phyloP scores from a whole-genome alignment of 2,888 invertebrate genomes.

The Cepaea hortensis region DNA sequence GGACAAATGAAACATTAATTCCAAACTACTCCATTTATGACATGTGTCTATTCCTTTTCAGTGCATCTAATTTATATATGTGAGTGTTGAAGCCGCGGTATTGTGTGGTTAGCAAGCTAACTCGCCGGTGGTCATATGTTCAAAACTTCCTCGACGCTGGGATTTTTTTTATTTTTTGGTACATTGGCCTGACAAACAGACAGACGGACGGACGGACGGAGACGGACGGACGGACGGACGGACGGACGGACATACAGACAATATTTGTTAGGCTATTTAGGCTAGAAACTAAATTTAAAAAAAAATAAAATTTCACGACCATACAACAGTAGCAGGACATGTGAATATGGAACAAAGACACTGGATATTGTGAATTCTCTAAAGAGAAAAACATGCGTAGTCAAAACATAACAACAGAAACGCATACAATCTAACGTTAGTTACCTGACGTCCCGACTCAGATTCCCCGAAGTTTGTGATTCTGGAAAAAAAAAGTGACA shows the following conservation, averaged over 20 bases:
- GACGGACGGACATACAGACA: neutral
- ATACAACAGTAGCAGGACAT: neutral
- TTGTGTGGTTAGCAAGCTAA: no score
- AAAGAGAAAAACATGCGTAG: neutral
- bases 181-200: neutral
- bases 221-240: neutral
- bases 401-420: neutral
- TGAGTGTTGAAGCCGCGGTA: no score
- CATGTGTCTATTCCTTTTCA: no score
- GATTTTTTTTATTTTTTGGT: no score
- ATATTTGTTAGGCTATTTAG: no score
- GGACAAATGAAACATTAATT: no score
- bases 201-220: neutral
- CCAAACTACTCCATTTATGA: no score
- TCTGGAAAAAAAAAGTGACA: neutral
- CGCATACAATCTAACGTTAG: neutral
- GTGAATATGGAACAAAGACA: neutral
- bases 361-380: neutral
- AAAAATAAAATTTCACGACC: neutral
- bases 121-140: no score
- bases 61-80: no score
- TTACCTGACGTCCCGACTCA: constrained; percentile 24
- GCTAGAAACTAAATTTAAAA: neutral
- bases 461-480: constrained; percentile 4
- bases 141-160: no score